Conservation (phyloP, 2,888 invertebrate genomes). For the Enoplolaimus lenunculus region DNA sequence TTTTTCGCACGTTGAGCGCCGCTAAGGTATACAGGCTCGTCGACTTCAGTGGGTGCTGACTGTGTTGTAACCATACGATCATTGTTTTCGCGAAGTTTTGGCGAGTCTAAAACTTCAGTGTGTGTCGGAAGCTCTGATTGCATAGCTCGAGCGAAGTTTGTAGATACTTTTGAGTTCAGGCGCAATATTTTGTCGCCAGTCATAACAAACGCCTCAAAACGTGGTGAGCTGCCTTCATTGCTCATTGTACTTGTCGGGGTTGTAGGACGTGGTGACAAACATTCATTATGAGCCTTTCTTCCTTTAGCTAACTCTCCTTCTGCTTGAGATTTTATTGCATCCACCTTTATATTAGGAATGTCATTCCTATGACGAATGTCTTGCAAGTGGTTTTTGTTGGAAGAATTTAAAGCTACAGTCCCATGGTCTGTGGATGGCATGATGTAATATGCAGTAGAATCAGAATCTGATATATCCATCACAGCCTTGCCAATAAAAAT, state of each 20-base stretch:
- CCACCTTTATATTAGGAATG: too few relatives aligned
- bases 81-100: background rate
- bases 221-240: constrained; percentile 23
- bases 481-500: too few relatives aligned
- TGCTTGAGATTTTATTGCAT: too few relatives aligned
- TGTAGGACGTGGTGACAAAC: background rate
- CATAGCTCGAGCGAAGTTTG: constrained; percentile 35
- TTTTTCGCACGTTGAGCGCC: background rate
- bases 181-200: constrained; percentile 36
- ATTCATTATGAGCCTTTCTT: background rate
- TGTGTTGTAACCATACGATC: background rate
- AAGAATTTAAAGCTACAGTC: too few relatives aligned
- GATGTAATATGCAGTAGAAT: too few relatives aligned
- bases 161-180: constrained; percentile 34
- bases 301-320: too few relatives aligned
- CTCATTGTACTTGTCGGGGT: background rate
- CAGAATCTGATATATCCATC: too few relatives aligned
- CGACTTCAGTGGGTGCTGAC: background rate
- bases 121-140: constrained; percentile 18
- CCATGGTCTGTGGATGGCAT: too few relatives aligned
- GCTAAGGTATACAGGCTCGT: background rate
- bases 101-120: constrained; percentile 6
- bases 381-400: too few relatives aligned
- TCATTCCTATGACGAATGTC: too few relatives aligned
- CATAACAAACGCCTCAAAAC: constrained; percentile 38